These are phyloP conservation scores for Drosophila nigrodunni DNA, from an alignment of 1,140 invertebrate species.

Conservation along the genomic window DNA sequence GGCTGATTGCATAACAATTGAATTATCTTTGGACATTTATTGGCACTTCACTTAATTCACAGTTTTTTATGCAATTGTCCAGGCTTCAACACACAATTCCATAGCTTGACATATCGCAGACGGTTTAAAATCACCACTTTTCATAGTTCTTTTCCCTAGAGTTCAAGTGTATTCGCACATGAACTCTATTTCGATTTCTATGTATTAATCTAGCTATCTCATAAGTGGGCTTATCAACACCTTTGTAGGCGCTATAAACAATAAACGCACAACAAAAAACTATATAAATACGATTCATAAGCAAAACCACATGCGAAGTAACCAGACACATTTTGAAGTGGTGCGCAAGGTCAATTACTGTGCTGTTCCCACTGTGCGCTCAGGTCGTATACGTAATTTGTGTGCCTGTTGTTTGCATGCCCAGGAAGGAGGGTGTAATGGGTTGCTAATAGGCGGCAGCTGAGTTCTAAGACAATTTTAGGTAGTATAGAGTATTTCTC, in stretches of 20 bases:
- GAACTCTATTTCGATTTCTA: slow-evolving; percentile 8
- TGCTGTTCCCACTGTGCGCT: slow-evolving; percentile 18
- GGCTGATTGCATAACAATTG: slow-evolving; percentile 59
- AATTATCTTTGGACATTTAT: slow-evolving; percentile 51
- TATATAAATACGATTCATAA: slow-evolving; percentile 11
- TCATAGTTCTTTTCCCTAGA: not conserved
- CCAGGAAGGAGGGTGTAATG: too few relatives aligned
- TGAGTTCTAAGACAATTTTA: too few relatives aligned
- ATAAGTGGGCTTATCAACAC: slow-evolving; percentile 36
- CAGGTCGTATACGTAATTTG: slow-evolving; percentile 60
- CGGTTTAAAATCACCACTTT: not conserved
- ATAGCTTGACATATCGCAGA: slow-evolving; percentile 6
- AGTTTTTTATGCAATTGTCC: slow-evolving; percentile 44
- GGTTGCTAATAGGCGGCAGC: too few relatives aligned
- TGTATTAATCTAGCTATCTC: slow-evolving; percentile 6
- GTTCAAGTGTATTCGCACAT: slow-evolving; percentile 20
- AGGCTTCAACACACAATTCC: slow-evolving; percentile 11
- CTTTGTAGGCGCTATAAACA: slow-evolving; percentile 34
- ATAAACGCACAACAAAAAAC: slow-evolving; percentile 25
- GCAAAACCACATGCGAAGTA: slow-evolving; percentile 27
- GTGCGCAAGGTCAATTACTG: slow-evolving; percentile 55
- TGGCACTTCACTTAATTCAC: slow-evolving; percentile 48
- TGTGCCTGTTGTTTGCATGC: slow-evolving; percentile 3
- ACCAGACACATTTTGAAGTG: slow-evolving; percentile 39
- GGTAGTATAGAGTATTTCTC: too few relatives aligned